A percentile compares a stretch with the other conserved stretches of the same genome.
These are phyloP conservation scores for Vulpes ferrilata DNA, from an alignment of 2,113 vertebrate species.

Conservation along the genomic window DNA sequence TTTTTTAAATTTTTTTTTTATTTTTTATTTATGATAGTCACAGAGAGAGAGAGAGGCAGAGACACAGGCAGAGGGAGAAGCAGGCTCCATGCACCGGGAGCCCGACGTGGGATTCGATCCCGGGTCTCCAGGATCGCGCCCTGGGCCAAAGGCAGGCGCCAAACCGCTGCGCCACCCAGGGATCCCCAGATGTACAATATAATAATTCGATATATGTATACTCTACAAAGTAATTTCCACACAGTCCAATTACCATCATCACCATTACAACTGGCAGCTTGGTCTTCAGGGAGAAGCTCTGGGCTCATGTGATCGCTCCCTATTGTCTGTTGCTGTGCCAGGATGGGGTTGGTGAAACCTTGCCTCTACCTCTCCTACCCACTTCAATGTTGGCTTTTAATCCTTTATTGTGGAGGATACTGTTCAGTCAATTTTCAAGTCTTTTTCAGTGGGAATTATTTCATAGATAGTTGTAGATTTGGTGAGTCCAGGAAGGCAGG, in stretches of 20 bases:
- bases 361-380: neutral
- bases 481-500: neutral
- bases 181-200: neutral
- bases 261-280: neutral
- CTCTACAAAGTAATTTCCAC: neutral
- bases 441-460: neutral
- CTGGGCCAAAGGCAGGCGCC: no score
- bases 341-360: neutral
- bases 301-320: neutral
- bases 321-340: neutral
- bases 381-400: neutral
- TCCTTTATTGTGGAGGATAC: neutral
- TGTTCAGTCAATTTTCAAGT: neutral
- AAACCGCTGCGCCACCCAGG: no score
- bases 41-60: no score
- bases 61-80: no score
- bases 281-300: neutral
- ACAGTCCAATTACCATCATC: neutral
- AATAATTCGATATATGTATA: neutral
- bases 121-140: no score
- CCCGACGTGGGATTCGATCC: no score
- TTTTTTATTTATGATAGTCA: no score
- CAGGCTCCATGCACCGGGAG: no score
- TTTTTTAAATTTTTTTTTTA: no score
- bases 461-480: neutral